Conservation (phyloP, 1,140 invertebrate genomes). For the Scaptomyza hsui region DNA sequence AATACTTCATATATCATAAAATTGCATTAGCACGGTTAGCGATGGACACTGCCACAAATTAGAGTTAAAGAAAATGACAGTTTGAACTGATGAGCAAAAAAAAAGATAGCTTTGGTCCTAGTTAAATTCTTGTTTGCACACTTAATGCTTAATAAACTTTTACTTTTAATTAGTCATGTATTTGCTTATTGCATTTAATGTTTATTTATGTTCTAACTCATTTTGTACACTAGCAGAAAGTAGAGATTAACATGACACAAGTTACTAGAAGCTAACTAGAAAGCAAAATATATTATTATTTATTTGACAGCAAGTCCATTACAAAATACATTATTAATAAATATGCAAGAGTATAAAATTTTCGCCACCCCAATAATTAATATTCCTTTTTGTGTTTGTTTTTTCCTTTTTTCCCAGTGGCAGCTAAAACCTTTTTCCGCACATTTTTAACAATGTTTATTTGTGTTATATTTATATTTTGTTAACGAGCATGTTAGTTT, state of each 20-base stretch:
- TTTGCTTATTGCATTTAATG: conserved; percentile 44
- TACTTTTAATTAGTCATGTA: conserved; percentile 48
- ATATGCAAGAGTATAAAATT: not conserved
- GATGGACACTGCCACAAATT: not conserved
- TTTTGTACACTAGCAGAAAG: too few relatives aligned
- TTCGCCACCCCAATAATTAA: not conserved
- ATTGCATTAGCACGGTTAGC: conserved; percentile 33
- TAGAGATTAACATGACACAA: too few relatives aligned
- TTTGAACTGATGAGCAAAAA: conserved; percentile 8
- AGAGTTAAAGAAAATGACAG: too few relatives aligned
- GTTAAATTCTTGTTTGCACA: conserved; percentile 5
- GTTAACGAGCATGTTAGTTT: conserved; percentile 43
- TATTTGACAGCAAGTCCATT: too few relatives aligned
- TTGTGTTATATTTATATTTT: conserved; percentile 44
- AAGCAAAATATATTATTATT: too few relatives aligned
- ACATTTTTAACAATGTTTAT: conserved; percentile 35
- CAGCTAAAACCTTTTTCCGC: conserved; percentile 12
- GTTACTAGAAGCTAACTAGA: not conserved
- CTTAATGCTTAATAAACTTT: conserved; percentile 22
- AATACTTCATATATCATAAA: conserved; percentile 59
- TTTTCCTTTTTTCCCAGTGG: not conserved
- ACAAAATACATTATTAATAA: too few relatives aligned
- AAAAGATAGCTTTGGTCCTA: too few relatives aligned
- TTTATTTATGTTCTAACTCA: conserved; percentile 13
- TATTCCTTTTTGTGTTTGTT: not conserved